phyloP scores from a whole-genome alignment of 2,113 vertebrate species.

The Lagenorhynchus albirostris region DNA sequence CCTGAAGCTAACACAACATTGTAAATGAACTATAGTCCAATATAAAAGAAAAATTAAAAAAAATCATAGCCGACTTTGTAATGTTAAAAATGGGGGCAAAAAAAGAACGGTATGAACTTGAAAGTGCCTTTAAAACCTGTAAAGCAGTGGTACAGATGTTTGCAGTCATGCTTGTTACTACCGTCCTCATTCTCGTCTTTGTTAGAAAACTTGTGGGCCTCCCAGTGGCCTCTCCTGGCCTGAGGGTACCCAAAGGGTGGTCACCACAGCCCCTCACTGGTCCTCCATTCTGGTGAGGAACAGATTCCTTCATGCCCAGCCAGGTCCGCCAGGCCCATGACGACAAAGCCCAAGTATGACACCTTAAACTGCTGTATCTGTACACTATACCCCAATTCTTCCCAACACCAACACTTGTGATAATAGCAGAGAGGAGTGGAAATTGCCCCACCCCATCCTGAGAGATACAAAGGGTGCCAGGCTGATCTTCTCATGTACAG shows the following conservation, averaged over 20 bases:
- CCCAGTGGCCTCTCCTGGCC: not conserved
- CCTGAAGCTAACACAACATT: not conserved
- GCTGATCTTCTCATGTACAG: not conserved
- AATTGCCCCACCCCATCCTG: not conserved
- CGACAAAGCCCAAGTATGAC: not conserved
- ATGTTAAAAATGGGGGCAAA: not conserved
- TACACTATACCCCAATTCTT: not conserved
- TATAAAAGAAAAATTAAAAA: not conserved
- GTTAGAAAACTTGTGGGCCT: not conserved
- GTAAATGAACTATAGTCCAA: not conserved
- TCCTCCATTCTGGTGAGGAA: not conserved
- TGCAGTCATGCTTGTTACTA: not conserved
- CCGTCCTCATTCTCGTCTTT: not conserved
- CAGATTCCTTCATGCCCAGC: not conserved
- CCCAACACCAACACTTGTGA: not conserved
- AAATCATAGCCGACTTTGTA: not conserved
- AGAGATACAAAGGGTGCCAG: not conserved
- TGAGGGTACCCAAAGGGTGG: not conserved
- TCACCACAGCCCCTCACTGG: fast-evolving
- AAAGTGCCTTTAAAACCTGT: not conserved
- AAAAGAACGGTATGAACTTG: not conserved
- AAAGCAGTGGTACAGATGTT: not conserved
- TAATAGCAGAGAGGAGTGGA: not conserved
- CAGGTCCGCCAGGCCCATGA: not conserved
- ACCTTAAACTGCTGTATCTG: not conserved